phyloP scores from a whole-genome alignment of 2,888 invertebrate genomes.

The Pseudoips prasinana region DNA sequence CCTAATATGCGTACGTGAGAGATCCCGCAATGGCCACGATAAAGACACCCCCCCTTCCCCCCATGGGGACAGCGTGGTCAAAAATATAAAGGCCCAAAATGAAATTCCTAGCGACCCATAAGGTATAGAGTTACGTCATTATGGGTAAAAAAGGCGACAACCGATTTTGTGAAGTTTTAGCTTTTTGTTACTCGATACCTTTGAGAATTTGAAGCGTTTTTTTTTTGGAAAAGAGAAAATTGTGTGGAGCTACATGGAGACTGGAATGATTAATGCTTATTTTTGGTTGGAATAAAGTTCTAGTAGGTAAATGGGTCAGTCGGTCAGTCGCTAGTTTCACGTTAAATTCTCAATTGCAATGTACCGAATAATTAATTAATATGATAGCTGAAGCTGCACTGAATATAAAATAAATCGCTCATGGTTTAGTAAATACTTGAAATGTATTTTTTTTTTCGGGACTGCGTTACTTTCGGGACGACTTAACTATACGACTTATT shows the following conservation, averaged over 20 bases:
- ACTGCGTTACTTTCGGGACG: too few relatives aligned
- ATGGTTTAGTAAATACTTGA: too few relatives aligned
- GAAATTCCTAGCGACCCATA: conserved; percentile 70
- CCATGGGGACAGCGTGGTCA: conserved; percentile 54
- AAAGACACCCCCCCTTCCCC: conserved; percentile 38
- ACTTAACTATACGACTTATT: too few relatives aligned
- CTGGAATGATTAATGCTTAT: conserved; percentile 3
- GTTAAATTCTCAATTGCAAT: too few relatives aligned
- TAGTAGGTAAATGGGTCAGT: too few relatives aligned
- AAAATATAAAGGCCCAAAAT: conserved; percentile 72
- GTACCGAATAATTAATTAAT: too few relatives aligned
- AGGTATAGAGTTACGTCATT: conserved; percentile 78
- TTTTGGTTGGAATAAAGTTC: too few relatives aligned
- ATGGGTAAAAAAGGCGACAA: conserved; percentile 40
- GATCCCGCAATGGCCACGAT: conserved; percentile 53
- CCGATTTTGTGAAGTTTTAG: conserved; percentile 33
- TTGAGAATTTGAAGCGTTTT: conserved; percentile 14
- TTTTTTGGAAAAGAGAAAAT: conserved; percentile 8
- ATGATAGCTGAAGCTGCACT: too few relatives aligned
- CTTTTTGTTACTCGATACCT: conserved; percentile 32
- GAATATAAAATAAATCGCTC: too few relatives aligned
- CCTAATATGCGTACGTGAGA: conserved; percentile 69
- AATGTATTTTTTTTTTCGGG: too few relatives aligned
- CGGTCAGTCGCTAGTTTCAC: too few relatives aligned
- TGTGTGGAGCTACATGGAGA: conserved; percentile 1